Percentiles rank a stretch among this genome's conserved stretches.
Evolutionary conservation across 2,113 vertebrate species (phyloP).

Genomic region (Xyrauchen texanus): DNA sequence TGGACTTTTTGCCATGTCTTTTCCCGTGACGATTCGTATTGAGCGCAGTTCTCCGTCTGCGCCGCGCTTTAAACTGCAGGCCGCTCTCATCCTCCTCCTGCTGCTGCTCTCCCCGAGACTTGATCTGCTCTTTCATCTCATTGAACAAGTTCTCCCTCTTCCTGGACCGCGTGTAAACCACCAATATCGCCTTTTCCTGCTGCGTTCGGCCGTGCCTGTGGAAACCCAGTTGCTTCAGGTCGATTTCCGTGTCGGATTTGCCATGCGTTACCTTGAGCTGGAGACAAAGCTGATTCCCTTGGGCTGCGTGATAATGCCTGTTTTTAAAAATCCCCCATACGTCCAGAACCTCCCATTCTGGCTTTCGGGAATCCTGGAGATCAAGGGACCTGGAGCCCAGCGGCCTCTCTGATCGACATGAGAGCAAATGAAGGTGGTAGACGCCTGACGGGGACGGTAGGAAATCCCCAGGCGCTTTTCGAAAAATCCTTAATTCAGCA

Average conservation of each 20-base stretch:
- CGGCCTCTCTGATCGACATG: constrained; percentile 79
- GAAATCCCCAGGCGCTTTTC: constrained; percentile 74
- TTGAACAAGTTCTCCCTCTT: constrained; percentile 86
- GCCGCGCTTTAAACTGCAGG: constrained; percentile 68
- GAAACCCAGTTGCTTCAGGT: constrained; percentile 84
- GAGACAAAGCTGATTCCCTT: constrained; percentile 79
- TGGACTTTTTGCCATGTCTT: constrained; percentile 89
- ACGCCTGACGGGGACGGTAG: constrained; percentile 69
- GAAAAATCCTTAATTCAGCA: constrained; percentile 91
- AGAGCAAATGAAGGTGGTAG: constrained; percentile 80
- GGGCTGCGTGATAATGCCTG: constrained; percentile 58
- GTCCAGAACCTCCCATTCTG: constrained; percentile 90
- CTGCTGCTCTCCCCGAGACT: constrained; percentile 68
- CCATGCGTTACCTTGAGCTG: constrained; percentile 81
- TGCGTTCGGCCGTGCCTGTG: constrained; percentile 74
- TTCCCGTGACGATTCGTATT: constrained; percentile 84
- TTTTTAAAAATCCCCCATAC: constrained; percentile 82
- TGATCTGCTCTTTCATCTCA: constrained; percentile 85
- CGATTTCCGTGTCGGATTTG: constrained; percentile 73
- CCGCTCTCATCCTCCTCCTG: constrained; percentile 55
- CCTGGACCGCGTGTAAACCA: constrained; percentile 83
- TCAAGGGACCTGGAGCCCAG: constrained; percentile 82
- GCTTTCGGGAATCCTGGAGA: constrained; percentile 69
- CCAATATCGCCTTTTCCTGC: constrained; percentile 88
- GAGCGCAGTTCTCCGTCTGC: constrained; percentile 82